A percentile compares a stretch with the other conserved stretches of the same genome.
phyloP scores from a whole-genome alignment of 2,113 vertebrate species.

The Piaya cayana region DNA sequence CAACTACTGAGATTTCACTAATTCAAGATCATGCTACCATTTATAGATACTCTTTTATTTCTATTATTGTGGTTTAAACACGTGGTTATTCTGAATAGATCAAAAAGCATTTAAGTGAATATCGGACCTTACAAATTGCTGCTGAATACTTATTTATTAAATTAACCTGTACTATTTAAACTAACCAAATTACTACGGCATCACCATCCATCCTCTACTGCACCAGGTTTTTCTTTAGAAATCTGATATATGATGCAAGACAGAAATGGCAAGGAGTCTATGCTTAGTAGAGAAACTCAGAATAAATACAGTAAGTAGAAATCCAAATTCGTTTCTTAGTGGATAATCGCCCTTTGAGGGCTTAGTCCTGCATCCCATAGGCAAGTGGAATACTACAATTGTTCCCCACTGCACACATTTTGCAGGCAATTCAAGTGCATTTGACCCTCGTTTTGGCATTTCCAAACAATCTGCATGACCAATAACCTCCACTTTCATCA shows the following conservation, averaged over 20 bases:
- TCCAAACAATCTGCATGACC: neutral
- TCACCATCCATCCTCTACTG: neutral
- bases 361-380: neutral
- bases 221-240: neutral
- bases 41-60: neutral
- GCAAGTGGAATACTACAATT: neutral
- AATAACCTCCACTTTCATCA: neutral
- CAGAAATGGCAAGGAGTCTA: neutral
- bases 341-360: neutral
- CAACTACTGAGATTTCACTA: neutral
- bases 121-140: neutral
- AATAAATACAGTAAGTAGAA: neutral
- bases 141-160: neutral
- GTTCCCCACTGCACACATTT: neutral
- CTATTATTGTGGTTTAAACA: neutral
- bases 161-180: neutral
- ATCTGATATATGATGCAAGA: neutral
- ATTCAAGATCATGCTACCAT: no score
- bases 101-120: neutral
- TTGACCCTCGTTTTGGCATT: neutral
- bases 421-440: neutral
- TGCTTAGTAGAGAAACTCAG: neutral
- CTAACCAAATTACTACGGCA: neutral
- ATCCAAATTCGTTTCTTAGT: neutral
- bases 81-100: accelerated